A percentile compares a stretch with the other conserved stretches of the same genome.
Evolutionary conservation across 2,113 vertebrate species (phyloP).

Genomic region (Oenanthe oenanthe): DNA sequence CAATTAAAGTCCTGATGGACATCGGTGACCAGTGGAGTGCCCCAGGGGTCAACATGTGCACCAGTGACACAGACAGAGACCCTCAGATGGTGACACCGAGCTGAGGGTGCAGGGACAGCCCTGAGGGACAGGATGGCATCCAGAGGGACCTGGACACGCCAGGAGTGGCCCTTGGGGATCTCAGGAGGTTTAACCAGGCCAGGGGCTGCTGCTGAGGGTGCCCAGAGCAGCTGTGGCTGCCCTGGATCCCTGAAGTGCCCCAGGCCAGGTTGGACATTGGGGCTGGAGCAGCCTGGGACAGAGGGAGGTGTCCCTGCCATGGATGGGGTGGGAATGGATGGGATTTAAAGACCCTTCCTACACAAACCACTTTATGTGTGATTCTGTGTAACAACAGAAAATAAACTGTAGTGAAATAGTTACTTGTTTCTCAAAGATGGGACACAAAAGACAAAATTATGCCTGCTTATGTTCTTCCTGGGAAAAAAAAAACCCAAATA

Average conservation of each 20-base stretch:
- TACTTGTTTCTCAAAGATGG: neutral
- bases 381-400: neutral
- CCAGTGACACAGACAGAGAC: neutral
- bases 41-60: neutral
- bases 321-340: rapidly evolving
- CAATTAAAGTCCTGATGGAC: too few species aligned
- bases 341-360: neutral
- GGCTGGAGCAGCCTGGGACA: neutral
- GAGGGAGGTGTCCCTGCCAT: neutral
- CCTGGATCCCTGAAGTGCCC: neutral
- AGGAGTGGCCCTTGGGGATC: neutral
- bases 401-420: neutral
- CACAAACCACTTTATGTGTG: neutral
- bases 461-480: neutral
- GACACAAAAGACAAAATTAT: neutral
- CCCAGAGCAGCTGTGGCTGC: too few species aligned
- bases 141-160: neutral
- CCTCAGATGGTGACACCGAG: neutral
- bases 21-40: neutral
- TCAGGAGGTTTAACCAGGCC: neutral
- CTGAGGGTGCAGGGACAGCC: neutral
- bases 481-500: neutral
- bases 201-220: too few species aligned
- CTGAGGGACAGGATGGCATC: neutral
- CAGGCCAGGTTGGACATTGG: neutral